Conservation (phyloP, 1,140 invertebrate species). For the Metopolophium dirhodum region DNA sequence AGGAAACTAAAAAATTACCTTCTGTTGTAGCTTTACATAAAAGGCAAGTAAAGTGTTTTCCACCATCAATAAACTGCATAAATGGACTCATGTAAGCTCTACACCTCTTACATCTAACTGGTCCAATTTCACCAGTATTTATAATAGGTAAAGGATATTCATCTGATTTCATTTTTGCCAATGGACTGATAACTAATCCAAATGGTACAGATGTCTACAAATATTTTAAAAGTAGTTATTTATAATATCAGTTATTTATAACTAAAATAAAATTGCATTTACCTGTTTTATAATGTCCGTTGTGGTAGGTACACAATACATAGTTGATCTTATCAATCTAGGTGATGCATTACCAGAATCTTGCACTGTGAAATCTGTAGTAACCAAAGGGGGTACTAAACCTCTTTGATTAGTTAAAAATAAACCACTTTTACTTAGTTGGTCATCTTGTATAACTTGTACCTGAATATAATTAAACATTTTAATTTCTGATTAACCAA, state of each 20-base stretch:
- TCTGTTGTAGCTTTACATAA: constrained; percentile 96
- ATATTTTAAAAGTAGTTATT: constrained; percentile 49
- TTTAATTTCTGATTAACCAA: not conserved
- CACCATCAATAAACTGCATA: constrained; percentile 99
- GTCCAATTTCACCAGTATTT: constrained; percentile 90
- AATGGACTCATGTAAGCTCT: constrained; percentile 99
- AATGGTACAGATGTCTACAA: constrained; percentile 86
- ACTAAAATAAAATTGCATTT: constrained; percentile 34
- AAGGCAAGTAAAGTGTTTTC: constrained; percentile 92
- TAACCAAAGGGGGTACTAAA: constrained; percentile 90
- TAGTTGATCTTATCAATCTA: constrained; percentile 86
- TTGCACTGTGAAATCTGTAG: constrained; percentile 89
- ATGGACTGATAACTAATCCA: constrained; percentile 87
- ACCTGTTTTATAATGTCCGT: constrained; percentile 91
- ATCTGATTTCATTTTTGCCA: constrained; percentile 72
- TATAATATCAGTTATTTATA: constrained; percentile 11
- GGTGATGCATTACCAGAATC: constrained; percentile 95
- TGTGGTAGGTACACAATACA: constrained; percentile 94
- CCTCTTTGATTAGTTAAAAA: constrained; percentile 88
- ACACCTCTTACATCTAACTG: constrained; percentile 94
- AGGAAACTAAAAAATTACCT: constrained; percentile 67
- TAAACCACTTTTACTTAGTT: constrained; percentile 70
- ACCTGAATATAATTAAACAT: constrained; percentile 69
- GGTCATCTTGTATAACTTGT: constrained; percentile 96
- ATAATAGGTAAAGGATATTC: constrained; percentile 84